A percentile compares a stretch with the other conserved stretches of the same genome.
phyloP scores from a whole-genome alignment of 2,113 vertebrate genomes.

The Porphyrio hochstetteri region DNA sequence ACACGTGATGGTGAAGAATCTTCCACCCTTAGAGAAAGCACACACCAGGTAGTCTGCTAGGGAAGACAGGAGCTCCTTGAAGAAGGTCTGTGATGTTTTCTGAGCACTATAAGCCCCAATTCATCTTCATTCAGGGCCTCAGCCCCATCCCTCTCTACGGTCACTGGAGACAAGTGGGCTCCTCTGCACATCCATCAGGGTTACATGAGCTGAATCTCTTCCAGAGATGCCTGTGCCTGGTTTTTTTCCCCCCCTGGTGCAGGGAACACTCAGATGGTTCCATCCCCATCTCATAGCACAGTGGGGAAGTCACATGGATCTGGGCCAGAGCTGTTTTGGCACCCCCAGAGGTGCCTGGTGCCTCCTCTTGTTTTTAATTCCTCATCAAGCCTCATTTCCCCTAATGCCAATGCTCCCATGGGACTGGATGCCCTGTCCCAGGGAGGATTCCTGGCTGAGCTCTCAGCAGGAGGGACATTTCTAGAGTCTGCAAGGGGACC shows the following conservation, averaged over 20 bases:
- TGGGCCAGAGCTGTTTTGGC: not conserved
- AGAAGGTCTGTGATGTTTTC: not conserved
- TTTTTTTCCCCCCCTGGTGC: not conserved
- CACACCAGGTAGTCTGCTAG: not conserved
- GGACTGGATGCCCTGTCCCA: not conserved
- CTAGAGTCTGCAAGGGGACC: not conserved
- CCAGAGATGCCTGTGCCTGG: not conserved
- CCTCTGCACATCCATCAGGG: not conserved
- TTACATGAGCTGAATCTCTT: not conserved
- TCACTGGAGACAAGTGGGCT: not conserved
- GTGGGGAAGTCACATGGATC: fast-evolving
- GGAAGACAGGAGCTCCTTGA: not conserved
- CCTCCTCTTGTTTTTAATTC: not conserved
- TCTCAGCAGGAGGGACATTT: not conserved
- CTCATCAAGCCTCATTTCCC: not conserved
- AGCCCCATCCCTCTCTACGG: not conserved
- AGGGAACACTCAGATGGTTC: not conserved
- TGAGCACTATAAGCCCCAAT: not conserved
- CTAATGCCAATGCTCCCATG: not conserved
- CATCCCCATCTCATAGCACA: not conserved
- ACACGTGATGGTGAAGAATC: not conserved
- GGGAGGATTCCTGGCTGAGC: not conserved
- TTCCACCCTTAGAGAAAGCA: not conserved
- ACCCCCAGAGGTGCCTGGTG: not conserved
- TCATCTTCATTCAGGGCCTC: not conserved